These are phyloP conservation scores for Psittacula echo DNA, from an alignment of 2,797 vertebrate genomes.

Conservation along the genomic window DNA sequence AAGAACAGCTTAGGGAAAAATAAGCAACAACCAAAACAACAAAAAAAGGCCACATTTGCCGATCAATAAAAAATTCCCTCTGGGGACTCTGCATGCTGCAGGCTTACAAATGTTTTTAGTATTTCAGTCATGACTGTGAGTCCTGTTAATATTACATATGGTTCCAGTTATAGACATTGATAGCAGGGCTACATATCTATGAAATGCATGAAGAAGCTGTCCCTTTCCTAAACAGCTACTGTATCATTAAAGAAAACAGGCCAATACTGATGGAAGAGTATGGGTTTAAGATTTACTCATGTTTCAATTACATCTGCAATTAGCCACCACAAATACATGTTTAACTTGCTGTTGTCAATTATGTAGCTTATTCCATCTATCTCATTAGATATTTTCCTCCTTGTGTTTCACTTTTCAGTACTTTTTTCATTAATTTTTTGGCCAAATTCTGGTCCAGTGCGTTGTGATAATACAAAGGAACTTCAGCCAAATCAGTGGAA, in stretches of 20 bases:
- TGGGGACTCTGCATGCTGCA: neutral
- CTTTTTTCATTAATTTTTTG: neutral
- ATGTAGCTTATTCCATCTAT: neutral
- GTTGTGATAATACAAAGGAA: neutral
- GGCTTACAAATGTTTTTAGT: neutral
- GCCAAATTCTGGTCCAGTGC: neutral
- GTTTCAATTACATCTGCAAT: neutral
- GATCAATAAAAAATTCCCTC: neutral
- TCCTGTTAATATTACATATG: neutral
- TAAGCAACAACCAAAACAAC: neutral
- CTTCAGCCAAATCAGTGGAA: neutral
- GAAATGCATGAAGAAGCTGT: neutral
- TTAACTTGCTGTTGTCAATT: neutral
- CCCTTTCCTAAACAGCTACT: neutral
- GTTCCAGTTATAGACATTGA: neutral
- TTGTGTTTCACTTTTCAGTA: neutral
- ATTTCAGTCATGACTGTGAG: neutral
- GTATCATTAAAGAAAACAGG: neutral
- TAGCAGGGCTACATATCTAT: neutral
- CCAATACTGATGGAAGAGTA: neutral
- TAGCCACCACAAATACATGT: neutral
- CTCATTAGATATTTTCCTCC: neutral
- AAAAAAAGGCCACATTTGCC: neutral
- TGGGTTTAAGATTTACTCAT: neutral
- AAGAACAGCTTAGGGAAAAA: neutral